Evolutionary conservation across 2,797 vertebrate species (phyloP).

Genomic region (Cyprinella venusta): DNA sequence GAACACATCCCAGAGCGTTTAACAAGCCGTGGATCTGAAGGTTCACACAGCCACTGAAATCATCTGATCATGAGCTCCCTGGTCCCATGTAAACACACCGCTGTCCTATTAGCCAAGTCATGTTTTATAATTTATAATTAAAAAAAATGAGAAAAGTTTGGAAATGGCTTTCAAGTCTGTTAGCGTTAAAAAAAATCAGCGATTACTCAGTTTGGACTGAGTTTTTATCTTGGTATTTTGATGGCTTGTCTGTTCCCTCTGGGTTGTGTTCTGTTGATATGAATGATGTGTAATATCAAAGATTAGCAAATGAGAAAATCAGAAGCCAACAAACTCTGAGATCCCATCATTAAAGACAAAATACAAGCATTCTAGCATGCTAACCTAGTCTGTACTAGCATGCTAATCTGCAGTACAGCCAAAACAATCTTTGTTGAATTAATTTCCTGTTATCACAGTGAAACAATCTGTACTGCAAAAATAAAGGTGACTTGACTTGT

Average conservation of each 20-base stretch:
- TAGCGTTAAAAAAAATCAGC: slow-evolving; percentile 8
- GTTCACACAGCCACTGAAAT: slow-evolving; percentile 13
- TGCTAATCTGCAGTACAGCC: too few species aligned
- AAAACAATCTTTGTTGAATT: too few species aligned
- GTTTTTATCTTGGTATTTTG: slow-evolving; percentile 13
- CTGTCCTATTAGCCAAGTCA: slow-evolving; percentile 54
- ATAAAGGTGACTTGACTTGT: too few species aligned
- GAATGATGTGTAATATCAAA: not conserved
- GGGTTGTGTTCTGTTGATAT: not conserved
- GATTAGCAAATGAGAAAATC: not conserved
- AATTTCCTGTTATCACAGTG: too few species aligned
- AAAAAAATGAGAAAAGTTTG: slow-evolving; percentile 62
- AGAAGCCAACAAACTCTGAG: not conserved
- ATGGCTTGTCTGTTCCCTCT: not conserved
- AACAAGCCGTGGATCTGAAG: slow-evolving; percentile 42
- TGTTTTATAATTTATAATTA: slow-evolving; percentile 66
- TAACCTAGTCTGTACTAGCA: too few species aligned
- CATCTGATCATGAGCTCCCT: slow-evolving; percentile 11
- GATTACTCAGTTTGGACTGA: slow-evolving; percentile 10
- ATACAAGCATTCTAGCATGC: not conserved
- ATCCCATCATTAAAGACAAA: not conserved
- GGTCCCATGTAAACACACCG: slow-evolving; percentile 45
- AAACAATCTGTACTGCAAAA: too few species aligned
- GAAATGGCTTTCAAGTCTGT: slow-evolving; percentile 55
- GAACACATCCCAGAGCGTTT: slow-evolving; percentile 25